These are phyloP conservation scores for Epinephelus moara DNA, from an alignment of 2,113 vertebrate species.

Conservation along the genomic window DNA sequence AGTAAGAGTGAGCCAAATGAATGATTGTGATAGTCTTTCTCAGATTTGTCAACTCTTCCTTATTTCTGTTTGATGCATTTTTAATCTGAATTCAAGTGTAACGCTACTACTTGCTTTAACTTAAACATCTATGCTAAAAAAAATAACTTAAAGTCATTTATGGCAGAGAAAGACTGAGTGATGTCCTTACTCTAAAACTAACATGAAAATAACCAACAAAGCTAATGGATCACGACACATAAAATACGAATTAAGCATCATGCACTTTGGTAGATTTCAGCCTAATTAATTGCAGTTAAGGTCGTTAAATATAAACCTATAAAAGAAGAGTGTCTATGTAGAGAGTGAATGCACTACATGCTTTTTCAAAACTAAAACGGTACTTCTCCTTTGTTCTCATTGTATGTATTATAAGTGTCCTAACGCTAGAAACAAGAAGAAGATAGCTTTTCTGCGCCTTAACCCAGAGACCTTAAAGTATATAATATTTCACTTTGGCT, in stretches of 20 bases:
- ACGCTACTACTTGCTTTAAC: constrained; percentile 63
- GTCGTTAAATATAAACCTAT: constrained; percentile 25
- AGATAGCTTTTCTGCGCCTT: constrained; percentile 64
- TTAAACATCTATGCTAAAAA: constrained; percentile 47
- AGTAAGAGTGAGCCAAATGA: neutral
- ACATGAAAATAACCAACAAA: constrained; percentile 14
- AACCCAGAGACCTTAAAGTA: constrained; percentile 70
- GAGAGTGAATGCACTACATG: constrained; percentile 59
- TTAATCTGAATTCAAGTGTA: constrained; percentile 33
- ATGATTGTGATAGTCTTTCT: neutral
- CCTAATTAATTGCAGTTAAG: constrained; percentile 51
- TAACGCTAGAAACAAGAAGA: constrained; percentile 37
- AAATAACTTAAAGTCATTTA: neutral
- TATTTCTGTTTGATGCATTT: constrained; percentile 45
- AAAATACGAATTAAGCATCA: constrained; percentile 60
- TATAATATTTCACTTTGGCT: constrained; percentile 21
- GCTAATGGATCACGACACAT: neutral
- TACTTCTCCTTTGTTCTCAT: constrained; percentile 44
- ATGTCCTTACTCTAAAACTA: constrained; percentile 9
- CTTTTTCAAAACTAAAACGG: constrained; percentile 47
- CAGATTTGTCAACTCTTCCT: neutral
- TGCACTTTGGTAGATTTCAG: constrained; percentile 78
- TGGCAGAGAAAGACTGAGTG: constrained; percentile 4
- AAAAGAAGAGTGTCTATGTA: constrained; percentile 29
- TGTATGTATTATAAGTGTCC: constrained; percentile 43